Conservation (phyloP, 2,888 invertebrate genomes). For the Meghimatium bilineatum region DNA sequence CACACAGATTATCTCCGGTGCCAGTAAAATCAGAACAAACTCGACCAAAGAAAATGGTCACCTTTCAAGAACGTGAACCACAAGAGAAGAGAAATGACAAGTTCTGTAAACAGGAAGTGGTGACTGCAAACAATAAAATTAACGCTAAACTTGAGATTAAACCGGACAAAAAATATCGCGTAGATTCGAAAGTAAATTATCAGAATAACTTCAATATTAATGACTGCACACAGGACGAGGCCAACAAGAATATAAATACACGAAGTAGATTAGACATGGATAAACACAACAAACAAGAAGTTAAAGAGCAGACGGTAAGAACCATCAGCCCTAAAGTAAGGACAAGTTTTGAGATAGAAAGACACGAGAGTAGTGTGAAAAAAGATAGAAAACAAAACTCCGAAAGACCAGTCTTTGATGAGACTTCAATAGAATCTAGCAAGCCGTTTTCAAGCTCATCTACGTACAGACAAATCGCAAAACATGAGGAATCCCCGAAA, state of each 20-base stretch:
- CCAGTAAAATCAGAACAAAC: not conserved
- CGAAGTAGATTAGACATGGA: not conserved
- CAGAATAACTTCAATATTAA: not conserved
- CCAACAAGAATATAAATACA: not conserved
- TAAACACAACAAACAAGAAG: too few relatives aligned
- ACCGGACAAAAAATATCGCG: not conserved
- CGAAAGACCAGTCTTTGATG: not conserved
- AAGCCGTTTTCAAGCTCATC: not conserved
- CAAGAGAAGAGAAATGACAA: not conserved
- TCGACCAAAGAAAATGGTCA: constrained; percentile 3
- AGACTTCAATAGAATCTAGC: not conserved
- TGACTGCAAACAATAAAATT: not conserved
- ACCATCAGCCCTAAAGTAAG: too few relatives aligned
- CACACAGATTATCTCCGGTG: not conserved
- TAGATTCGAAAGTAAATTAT: not conserved
- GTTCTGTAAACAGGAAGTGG: too few relatives aligned
- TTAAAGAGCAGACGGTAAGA: too few relatives aligned
- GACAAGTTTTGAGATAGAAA: too few relatives aligned
- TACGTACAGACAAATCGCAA: not conserved
- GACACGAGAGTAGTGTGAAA: not conserved
- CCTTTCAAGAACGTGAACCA: not conserved
- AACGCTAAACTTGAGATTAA: not conserved
- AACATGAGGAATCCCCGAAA: not conserved
- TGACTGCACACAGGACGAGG: not conserved
- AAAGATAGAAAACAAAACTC: not conserved